These are phyloP conservation scores for Chromoteleia sp. DNA, from an alignment of 2,888 invertebrate species.

Conservation along the genomic window DNA sequence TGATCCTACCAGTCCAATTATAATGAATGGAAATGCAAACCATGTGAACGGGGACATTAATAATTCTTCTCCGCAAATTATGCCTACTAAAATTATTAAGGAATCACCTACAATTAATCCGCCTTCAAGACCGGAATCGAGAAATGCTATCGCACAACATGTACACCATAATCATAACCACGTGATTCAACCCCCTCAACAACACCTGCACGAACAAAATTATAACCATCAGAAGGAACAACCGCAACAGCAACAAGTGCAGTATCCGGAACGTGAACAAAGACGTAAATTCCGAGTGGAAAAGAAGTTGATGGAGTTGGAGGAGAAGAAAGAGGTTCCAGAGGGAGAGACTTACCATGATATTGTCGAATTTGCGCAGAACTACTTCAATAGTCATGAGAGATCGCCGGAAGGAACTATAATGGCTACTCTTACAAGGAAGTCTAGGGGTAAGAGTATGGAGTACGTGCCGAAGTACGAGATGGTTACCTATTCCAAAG, in stretches of 20 bases:
- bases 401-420: slow-evolving; percentile 94
- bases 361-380: slow-evolving; percentile 96
- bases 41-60: slow-evolving; percentile 78
- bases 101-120: slow-evolving; percentile 77
- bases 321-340: slow-evolving; percentile 85
- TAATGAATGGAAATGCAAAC: slow-evolving; percentile 77
- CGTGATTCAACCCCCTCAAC: slow-evolving; percentile 68
- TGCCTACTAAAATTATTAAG: slow-evolving; percentile 77
- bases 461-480: slow-evolving; percentile 95
- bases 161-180: slow-evolving; percentile 71
- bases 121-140: slow-evolving; percentile 78
- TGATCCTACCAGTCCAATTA: slow-evolving; percentile 76
- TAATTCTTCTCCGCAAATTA: slow-evolving; percentile 78
- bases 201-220: slow-evolving; percentile 71
- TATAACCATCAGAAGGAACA: slow-evolving; percentile 71
- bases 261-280: slow-evolving; percentile 89
- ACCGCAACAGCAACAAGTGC: slow-evolving; percentile 76
- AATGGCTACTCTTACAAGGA: slow-evolving; percentile 93
- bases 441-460: slow-evolving; percentile 88
- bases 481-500: slow-evolving; percentile 96
- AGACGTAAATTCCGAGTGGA: slow-evolving; percentile 94
- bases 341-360: slow-evolving; percentile 88
- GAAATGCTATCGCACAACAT: slow-evolving; percentile 74
- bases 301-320: slow-evolving; percentile 93
- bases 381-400: slow-evolving; percentile 96